These are phyloP conservation scores for Drosophila subsilvestris DNA, from an alignment of 2,888 invertebrate species.

Conservation along the genomic window DNA sequence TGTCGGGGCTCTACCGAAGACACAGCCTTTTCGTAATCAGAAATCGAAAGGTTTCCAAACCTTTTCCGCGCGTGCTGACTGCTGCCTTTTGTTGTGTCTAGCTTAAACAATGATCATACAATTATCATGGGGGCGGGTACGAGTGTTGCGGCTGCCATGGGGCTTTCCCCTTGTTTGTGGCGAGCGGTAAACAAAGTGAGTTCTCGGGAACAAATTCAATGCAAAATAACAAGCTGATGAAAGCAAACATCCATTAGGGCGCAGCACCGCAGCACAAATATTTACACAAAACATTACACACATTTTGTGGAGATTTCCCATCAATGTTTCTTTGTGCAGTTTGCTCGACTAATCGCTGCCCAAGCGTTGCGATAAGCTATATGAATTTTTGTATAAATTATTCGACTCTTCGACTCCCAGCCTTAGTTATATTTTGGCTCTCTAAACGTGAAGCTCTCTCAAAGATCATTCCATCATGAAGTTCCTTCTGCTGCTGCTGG, in stretches of 20 bases:
- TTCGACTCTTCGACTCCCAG: neutral
- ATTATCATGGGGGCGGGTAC: neutral
- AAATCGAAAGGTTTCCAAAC: conserved; percentile 4
- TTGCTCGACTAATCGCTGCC: neutral
- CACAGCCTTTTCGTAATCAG: neutral
- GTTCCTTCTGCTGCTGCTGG: conserved; percentile 28
- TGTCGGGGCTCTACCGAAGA: too few relatives aligned
- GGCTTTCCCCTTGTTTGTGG: conserved; percentile 18
- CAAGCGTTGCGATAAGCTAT: conserved; percentile 7
- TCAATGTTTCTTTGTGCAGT: conserved; percentile 17
- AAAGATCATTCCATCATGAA: conserved; percentile 24
- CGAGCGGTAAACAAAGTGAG: conserved; percentile 27
- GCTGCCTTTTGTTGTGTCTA: conserved; percentile 20
- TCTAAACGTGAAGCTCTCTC: conserved; percentile 4
- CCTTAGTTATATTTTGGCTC: conserved; percentile 11
- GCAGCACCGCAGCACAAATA: conserved; percentile 27
- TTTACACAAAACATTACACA: conserved; percentile 31
- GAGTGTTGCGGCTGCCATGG: conserved; percentile 3
- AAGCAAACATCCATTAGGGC: conserved; percentile 22
- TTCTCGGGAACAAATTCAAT: conserved; percentile 29
- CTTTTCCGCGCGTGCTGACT: neutral
- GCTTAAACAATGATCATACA: conserved; percentile 1
- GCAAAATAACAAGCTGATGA: neutral
- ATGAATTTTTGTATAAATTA: conserved; percentile 15
- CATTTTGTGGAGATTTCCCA: conserved; percentile 41